phyloP scores from a whole-genome alignment of 2,888 invertebrate species.

The Yponomeuta cagnagella region DNA sequence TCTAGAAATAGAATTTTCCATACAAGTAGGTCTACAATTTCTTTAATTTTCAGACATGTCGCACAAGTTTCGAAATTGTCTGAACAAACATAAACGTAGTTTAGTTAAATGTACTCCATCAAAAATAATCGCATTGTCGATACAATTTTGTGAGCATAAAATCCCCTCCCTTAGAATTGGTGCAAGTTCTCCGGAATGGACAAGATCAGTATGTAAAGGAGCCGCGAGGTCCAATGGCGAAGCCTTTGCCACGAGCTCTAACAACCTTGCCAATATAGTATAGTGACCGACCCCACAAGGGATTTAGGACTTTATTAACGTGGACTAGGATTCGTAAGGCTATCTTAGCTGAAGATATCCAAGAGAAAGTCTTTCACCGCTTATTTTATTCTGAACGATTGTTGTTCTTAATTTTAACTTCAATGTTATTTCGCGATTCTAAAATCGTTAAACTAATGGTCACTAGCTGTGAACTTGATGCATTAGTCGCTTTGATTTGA shows the following conservation, averaged over 20 bases:
- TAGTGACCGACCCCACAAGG: background rate
- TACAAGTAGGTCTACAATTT: too few relatives aligned
- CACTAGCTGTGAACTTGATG: background rate
- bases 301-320: background rate
- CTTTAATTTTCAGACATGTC: too few relatives aligned
- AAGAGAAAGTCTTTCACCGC: constrained; percentile 51
- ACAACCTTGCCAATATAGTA: background rate
- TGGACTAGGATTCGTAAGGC: background rate
- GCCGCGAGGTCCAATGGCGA: constrained; percentile 50
- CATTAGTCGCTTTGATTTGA: background rate
- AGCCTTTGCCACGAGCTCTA: constrained; percentile 39
- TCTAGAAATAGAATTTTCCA: too few relatives aligned
- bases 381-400: constrained; percentile 19
- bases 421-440: background rate
- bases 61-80: too few relatives aligned
- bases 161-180: constrained; percentile 59
- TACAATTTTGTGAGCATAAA: background rate
- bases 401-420: background rate
- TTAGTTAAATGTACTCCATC: too few relatives aligned
- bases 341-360: background rate
- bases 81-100: too few relatives aligned
- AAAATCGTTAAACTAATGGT: background rate
- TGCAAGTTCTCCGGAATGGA: constrained; percentile 47
- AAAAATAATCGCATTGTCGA: background rate
- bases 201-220: constrained; percentile 68